These are phyloP conservation scores for Cydia fagiglandana DNA, from an alignment of 1,140 invertebrate genomes.

Conservation along the genomic window DNA sequence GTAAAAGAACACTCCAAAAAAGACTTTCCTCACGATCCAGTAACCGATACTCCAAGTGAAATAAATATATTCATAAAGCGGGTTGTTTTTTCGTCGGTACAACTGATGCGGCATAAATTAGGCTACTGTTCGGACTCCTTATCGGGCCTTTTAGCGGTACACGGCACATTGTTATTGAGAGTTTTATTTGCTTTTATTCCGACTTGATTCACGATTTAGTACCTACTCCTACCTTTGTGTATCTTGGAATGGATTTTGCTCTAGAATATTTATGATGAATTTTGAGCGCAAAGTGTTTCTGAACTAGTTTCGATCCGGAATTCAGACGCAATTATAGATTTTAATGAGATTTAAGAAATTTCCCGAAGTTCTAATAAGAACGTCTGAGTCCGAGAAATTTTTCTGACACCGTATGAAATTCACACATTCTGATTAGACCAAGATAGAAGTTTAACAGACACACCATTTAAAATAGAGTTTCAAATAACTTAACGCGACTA, in stretches of 20 bases:
- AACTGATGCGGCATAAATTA: conserved; percentile 25
- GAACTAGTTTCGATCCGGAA: too few relatives aligned
- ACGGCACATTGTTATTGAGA: conserved; percentile 30
- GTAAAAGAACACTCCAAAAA: conserved; percentile 4
- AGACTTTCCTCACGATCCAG: neutral
- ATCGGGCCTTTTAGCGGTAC: conserved; percentile 30
- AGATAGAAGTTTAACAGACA: too few relatives aligned
- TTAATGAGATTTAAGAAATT: too few relatives aligned
- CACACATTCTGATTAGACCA: too few relatives aligned
- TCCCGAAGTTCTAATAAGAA: too few relatives aligned
- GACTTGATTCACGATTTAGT: conserved; percentile 20
- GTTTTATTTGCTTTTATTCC: conserved; percentile 13
- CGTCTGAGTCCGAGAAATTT: too few relatives aligned
- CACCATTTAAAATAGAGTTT: too few relatives aligned
- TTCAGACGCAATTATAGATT: too few relatives aligned
- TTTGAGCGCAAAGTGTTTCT: neutral
- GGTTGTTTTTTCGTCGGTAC: conserved; percentile 16
- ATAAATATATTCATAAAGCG: conserved; percentile 30
- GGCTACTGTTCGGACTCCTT: conserved; percentile 18
- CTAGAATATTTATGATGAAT: neutral
- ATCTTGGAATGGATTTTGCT: neutral
- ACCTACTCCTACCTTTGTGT: neutral
- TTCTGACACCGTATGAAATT: too few relatives aligned
- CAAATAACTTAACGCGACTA: too few relatives aligned
- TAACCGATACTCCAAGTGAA: neutral